Evolutionary conservation across 2,888 invertebrate genomes (phyloP), one percentile per base, ranked within the genome.

Genomic region (Loripinus fragilis): DNA sequence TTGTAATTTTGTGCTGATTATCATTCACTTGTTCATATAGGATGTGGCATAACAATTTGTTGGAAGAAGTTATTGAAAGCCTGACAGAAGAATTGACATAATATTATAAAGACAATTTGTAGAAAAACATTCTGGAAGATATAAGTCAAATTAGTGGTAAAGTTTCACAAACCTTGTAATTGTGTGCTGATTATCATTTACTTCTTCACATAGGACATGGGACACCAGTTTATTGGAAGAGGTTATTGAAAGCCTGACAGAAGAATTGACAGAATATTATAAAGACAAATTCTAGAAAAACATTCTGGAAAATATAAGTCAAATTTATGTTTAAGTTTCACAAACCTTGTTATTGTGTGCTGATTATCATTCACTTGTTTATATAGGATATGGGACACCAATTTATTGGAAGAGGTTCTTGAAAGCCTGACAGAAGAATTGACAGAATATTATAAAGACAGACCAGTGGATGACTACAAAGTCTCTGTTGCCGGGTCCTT

Each of bases 371-470:
- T n/a, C n/a, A n/a, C 38, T 8, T 38, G 38, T 12, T 8, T 12
- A 12, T 50, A 15, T 60, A 83, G 95, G 74, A 88, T 92, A 69
- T 97, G 96, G 96, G 94, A 96, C 89, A 94, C 95, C 80, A 91
- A 92, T 23, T 94, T 96, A 81, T 93, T 96, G 67, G 95, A 96
- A 86, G 92, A 93, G 45, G 95, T 96, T 5, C 95, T 95, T 65
- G 93, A 95, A 60, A 94, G 94, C 15, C 94, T 98, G 12, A 94
- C 95, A 25, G 94, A 95, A 73, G 98, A 98, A 91, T 93, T 98
- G 28, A 0, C 28, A 3, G 15, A 42, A 17, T 10, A 10, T 1
- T 69, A 55, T 20, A 67, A 50, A 67, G 65, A 45, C 25, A 42
- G 52, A 15, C 66, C 60, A 30, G 28, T 30, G 20, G 71, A 76